Percentiles rank a stretch among this genome's conserved stretches.
Conservation (phyloP, 2,797 vertebrate genomes). For the Acrocephalus scirpaceus region DNA sequence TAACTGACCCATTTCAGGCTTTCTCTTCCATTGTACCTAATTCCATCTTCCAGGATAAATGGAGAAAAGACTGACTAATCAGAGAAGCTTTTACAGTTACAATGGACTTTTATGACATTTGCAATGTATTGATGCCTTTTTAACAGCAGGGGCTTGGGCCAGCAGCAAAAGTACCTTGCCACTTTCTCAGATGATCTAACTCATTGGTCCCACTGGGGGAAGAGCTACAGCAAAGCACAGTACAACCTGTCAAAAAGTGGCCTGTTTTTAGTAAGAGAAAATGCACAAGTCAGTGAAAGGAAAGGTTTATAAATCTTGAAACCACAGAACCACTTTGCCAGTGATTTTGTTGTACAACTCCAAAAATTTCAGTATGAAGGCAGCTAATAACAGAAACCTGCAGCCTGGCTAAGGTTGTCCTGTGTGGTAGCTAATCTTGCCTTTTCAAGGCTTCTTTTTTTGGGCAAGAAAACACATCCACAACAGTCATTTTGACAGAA, state of each 20-base stretch:
- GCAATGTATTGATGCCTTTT: background rate
- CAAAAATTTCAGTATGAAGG: background rate
- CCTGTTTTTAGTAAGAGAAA: background rate
- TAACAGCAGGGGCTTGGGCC: background rate
- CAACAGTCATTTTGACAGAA: background rate
- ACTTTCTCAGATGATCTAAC: background rate
- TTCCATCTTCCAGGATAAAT: background rate
- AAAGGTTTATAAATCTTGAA: background rate
- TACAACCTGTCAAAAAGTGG: background rate
- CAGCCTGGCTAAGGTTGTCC: background rate
- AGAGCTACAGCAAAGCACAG: background rate
- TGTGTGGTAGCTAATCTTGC: background rate
- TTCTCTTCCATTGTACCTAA: slow-evolving; percentile 25
- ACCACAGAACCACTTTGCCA: background rate
- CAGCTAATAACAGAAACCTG: background rate
- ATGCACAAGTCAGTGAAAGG: background rate
- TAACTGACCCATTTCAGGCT: slow-evolving; percentile 50
- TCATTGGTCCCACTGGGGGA: background rate
- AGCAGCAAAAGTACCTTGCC: background rate
- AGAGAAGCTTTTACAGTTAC: slow-evolving; percentile 19
- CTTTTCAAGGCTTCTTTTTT: background rate
- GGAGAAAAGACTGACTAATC: slow-evolving; percentile 13
- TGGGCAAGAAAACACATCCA: background rate
- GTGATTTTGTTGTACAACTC: background rate
- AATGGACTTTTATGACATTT: background rate